Conservation (phyloP, 2,888 invertebrate genomes). For the Drosophila algonquin region DNA sequence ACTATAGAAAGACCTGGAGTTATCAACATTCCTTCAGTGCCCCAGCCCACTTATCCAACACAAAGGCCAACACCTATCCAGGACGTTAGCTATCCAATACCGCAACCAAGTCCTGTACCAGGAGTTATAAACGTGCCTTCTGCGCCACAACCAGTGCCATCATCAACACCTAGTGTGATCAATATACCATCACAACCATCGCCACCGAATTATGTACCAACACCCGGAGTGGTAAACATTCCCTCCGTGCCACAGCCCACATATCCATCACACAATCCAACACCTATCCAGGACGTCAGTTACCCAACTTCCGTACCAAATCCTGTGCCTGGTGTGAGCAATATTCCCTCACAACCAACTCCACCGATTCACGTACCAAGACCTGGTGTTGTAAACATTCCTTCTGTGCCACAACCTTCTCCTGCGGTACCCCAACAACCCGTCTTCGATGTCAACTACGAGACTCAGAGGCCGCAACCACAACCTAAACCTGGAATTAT, state of each 20-base stretch:
- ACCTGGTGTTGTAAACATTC: conserved; percentile 36
- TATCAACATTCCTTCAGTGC: conserved; percentile 49
- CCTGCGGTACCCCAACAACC: conserved; percentile 70
- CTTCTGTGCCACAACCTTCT: conserved; percentile 25
- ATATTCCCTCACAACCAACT: conserved; percentile 23
- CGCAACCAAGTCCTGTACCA: conserved; percentile 24
- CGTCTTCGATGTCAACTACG: conserved; percentile 51
- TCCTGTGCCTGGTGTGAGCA: conserved; percentile 30
- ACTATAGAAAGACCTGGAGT: conserved; percentile 32
- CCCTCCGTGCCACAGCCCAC: conserved; percentile 34
- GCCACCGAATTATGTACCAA: background rate
- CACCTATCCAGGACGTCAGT: conserved; percentile 5
- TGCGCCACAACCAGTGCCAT: conserved; percentile 5
- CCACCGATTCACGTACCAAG: conserved; percentile 4
- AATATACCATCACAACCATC: conserved; percentile 32
- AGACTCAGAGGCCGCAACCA: conserved; percentile 22
- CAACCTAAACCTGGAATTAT: conserved; percentile 35
- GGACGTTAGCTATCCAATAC: conserved; percentile 55
- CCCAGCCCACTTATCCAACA: conserved; percentile 38
- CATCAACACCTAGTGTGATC: conserved; percentile 11
- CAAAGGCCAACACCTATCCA: conserved; percentile 20
- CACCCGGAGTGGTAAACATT: conserved; percentile 33
- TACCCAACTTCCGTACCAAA: conserved; percentile 22
- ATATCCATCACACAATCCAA: conserved; percentile 4
- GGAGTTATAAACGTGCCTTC: conserved; percentile 47